Base-by-base conservation (phyloP, 2,797 vertebrate genomes). In the Yasuhikotakia modesta region DNA sequence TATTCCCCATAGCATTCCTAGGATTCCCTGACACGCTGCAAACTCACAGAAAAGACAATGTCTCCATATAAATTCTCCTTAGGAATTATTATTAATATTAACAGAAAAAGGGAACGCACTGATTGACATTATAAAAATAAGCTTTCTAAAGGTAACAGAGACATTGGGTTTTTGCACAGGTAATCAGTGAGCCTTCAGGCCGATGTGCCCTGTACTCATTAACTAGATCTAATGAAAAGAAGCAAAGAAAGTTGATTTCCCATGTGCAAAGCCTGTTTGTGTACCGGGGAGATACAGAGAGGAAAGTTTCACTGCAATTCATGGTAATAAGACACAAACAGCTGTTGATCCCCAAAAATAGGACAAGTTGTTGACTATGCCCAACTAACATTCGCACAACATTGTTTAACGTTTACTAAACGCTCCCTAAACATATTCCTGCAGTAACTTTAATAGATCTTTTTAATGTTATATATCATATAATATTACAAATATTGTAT, bases 1-100 rank as follows among this genome's bases (percentile, higher is more conserved):
- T 70, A 84, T 81, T 86, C 88, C 84, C 85, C 67, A 53, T 80
- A 68, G 85, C 7, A 39, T 39, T 83, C 83, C 14, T 57, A 57
- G 82, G 79, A 80, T 79, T 83, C 79, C 81, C 85, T 86, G 89
- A 89, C 89, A 87, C 83, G 86, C 68, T 10, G 60, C 32, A 75
- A 53, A 4, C 60, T 39, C 8, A 5, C 24, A 30, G 19, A 78
- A 21, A 16, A 70, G 32, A 60, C n/a, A 13, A 8, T 4, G 27
- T 58, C 8, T 61, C 3, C 8, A 22, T 17, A 14, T 55, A 30
- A 46, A 21, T 45, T 43, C 5, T 27, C 39, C 1, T n/a, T 30
- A 30, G 16, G 5, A 13, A 71, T 24, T 16, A 43, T 58, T 60
- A 4, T 13, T 24, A 24, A 71, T 45, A 16, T 71, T 5, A 27